Evolutionary conservation across 2,797 vertebrate genomes (phyloP).

Genomic region (Bufotes viridis): DNA sequence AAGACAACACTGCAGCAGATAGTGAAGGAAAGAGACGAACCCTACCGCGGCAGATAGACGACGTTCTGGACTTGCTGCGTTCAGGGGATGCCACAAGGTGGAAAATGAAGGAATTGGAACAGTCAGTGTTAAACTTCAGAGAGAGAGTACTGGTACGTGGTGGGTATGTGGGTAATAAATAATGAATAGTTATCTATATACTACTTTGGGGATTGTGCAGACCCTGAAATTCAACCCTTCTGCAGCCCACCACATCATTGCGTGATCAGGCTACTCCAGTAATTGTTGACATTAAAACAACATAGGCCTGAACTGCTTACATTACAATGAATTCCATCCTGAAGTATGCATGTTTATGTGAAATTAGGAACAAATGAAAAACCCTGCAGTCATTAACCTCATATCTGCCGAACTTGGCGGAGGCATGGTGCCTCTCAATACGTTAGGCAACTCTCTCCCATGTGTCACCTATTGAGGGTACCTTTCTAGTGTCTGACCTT

Average conservation of each 20-base stretch:
- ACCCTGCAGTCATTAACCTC: background rate
- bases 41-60: conserved; percentile 73
- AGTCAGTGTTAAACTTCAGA: conserved; percentile 77
- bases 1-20: background rate
- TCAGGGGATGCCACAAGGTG: conserved; percentile 56
- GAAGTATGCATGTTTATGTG: background rate
- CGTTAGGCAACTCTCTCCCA: background rate
- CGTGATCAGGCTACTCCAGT: background rate
- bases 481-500: no score
- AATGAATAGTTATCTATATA: background rate
- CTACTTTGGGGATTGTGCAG: background rate
- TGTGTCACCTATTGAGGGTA: no score
- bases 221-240: background rate
- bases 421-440: background rate
- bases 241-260: background rate
- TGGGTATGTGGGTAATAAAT: background rate
- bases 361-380: conserved; percentile 4
- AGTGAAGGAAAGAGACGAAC: conserved; percentile 22
- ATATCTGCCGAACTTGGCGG: background rate
- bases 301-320: background rate
- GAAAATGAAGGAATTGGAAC: conserved; percentile 77
- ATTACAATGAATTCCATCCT: background rate
- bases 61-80: conserved; percentile 76
- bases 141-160: conserved; percentile 83
- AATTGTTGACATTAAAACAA: conserved; percentile 2